Conservation (phyloP, 2,888 invertebrate species). For the Serrognathus titanus region DNA sequence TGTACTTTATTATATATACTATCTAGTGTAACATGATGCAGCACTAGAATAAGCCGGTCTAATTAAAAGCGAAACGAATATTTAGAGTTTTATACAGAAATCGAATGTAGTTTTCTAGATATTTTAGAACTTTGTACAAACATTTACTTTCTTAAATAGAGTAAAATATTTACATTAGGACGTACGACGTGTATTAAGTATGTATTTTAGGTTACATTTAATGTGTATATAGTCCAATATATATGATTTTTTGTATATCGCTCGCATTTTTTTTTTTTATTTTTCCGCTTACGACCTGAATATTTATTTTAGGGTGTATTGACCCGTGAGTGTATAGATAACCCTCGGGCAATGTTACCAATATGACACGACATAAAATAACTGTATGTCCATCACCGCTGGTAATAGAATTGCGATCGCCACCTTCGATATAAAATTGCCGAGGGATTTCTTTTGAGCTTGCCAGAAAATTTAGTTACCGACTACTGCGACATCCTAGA, state of each 20-base stretch:
- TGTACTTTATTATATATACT: background rate
- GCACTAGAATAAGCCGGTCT: too few relatives aligned
- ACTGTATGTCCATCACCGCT: slow-evolving; percentile 45
- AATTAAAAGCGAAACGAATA: slow-evolving; percentile 16
- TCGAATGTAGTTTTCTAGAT: slow-evolving; percentile 52
- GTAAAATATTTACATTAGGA: slow-evolving; percentile 42
- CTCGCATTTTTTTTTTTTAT: slow-evolving; percentile 8
- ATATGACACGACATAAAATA: slow-evolving; percentile 50
- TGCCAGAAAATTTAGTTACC: slow-evolving; percentile 26
- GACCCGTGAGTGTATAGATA: slow-evolving; percentile 12
- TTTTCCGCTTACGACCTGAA: too few relatives aligned
- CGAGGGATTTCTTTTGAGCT: slow-evolving; percentile 33
- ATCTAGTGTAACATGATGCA: too few relatives aligned
- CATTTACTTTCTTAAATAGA: slow-evolving; percentile 32
- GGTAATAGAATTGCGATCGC: slow-evolving; percentile 46
- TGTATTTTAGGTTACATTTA: slow-evolving; percentile 45
- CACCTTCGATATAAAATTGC: slow-evolving; percentile 44
- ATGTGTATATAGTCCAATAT: slow-evolving; percentile 37
- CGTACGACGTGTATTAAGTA: slow-evolving; percentile 31
- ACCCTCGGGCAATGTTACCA: slow-evolving; percentile 41
- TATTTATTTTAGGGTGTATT: background rate
- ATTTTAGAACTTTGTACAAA: slow-evolving; percentile 51
- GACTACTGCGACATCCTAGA: slow-evolving; percentile 21
- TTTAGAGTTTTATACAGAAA: slow-evolving; percentile 50
- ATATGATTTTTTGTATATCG: slow-evolving; percentile 18